phyloP scores from a whole-genome alignment of 1,140 invertebrate genomes.

The Gyrodactylus salaris region DNA sequence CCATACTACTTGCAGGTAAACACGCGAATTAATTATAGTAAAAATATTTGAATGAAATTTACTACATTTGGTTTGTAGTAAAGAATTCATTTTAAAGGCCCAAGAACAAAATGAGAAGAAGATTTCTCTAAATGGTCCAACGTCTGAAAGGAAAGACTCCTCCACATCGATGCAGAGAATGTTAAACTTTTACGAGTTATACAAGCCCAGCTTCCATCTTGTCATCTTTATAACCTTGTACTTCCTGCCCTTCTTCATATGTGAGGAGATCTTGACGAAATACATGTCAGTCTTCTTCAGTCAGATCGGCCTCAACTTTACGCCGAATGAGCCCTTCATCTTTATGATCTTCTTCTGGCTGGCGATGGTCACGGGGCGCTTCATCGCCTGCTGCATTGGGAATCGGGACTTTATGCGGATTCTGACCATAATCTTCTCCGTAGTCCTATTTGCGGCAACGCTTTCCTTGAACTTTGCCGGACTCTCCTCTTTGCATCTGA shows the following conservation, averaged over 20 bases:
- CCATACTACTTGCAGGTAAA: too few relatives aligned
- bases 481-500: not conserved
- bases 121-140: not conserved
- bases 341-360: not conserved
- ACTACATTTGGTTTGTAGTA: too few relatives aligned
- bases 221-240: not conserved
- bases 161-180: not conserved
- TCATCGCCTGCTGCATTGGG: not conserved
- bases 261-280: not conserved
- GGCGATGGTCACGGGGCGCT: not conserved
- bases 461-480: not conserved
- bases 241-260: not conserved
- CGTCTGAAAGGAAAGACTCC: not conserved
- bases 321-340: not conserved
- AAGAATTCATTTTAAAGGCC: not conserved
- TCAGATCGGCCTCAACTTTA: not conserved
- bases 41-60: too few relatives aligned
- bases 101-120: not conserved
- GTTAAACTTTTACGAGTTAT: not conserved
- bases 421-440: not conserved
- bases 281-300: not conserved
- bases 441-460: not conserved
- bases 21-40: too few relatives aligned
- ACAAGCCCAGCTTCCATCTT: not conserved
- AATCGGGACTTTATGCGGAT: not conserved